Percentiles rank a stretch among this genome's conserved stretches.
phyloP scores from a whole-genome alignment of 2,113 vertebrate species.

The Halichoerus grypus region DNA sequence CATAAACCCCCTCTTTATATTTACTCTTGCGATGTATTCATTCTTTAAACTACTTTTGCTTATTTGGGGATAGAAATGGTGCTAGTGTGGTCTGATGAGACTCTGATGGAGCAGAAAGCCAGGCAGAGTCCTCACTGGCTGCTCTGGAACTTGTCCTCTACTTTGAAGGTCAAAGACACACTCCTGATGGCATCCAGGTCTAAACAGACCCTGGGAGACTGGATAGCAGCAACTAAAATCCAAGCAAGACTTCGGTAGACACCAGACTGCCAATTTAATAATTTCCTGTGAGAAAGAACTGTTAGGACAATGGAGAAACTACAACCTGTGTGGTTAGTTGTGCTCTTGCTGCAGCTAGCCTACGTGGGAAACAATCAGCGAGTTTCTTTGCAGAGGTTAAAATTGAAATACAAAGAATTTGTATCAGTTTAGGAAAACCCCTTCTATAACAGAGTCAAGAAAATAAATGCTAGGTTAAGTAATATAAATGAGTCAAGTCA shows the following conservation, averaged over 20 bases:
- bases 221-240: not conserved
- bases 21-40: not conserved
- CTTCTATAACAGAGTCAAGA: not conserved
- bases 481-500: not conserved
- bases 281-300: not conserved
- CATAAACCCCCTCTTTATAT: not conserved
- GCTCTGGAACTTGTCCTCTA: not conserved
- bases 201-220: not conserved
- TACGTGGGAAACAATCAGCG: not conserved
- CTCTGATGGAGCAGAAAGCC: not conserved
- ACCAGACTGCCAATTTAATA: not conserved
- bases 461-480: not conserved
- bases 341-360: not conserved
- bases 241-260: not conserved
- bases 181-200: not conserved
- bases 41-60: not conserved
- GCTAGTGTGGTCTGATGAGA: not conserved
- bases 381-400: not conserved
- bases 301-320: not conserved
- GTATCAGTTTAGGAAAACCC: not conserved
- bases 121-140: not conserved
- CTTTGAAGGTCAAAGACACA: not conserved
- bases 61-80: not conserved
- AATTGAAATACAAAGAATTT: not conserved
- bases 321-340: not conserved